phyloP scores from a whole-genome alignment of 2,888 invertebrate species.

The Spicauda simplicius region DNA sequence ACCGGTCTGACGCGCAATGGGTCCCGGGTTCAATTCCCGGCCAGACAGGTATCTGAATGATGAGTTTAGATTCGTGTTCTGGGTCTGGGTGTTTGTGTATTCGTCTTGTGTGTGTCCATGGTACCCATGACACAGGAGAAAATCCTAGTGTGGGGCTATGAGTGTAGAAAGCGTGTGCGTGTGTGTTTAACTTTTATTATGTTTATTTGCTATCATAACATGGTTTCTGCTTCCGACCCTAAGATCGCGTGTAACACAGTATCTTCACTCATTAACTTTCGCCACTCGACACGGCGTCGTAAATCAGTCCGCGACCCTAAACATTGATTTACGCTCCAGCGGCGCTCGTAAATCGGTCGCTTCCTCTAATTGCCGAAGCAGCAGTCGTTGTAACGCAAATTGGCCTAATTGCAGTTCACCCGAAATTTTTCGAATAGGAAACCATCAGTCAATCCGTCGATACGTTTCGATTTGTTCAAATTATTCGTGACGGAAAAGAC shows the following conservation, averaged over 20 bases:
- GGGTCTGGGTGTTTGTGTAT: too few species aligned
- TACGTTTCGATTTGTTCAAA: neutral
- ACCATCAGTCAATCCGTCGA: slow-evolving; percentile 14
- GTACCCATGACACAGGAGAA: too few species aligned
- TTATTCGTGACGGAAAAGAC: neutral
- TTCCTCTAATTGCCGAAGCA: slow-evolving; percentile 46
- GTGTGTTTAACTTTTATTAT: neutral
- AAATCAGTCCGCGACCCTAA: slow-evolving; percentile 53
- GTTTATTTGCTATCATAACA: too few species aligned
- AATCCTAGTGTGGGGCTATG: too few species aligned
- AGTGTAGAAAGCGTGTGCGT: too few species aligned
- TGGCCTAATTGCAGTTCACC: slow-evolving; percentile 47
- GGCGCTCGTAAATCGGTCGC: slow-evolving; percentile 62
- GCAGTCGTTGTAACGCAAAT: slow-evolving; percentile 54
- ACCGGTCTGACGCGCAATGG: too few species aligned
- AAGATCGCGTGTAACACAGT: slow-evolving; percentile 7
- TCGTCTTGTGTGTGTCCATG: too few species aligned
- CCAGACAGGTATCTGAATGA: too few species aligned
- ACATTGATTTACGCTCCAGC: slow-evolving; percentile 64
- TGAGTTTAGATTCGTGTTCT: too few species aligned
- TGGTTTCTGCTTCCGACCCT: neutral
- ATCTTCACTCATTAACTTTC: slow-evolving; percentile 32
- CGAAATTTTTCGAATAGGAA: slow-evolving; percentile 27
- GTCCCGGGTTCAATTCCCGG: too few species aligned
- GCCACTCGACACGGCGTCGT: slow-evolving; percentile 37